A percentile compares a stretch with the other conserved stretches of the same genome.
Conservation (phyloP, 2,888 invertebrate species). For the Lasius fuliginosus region DNA sequence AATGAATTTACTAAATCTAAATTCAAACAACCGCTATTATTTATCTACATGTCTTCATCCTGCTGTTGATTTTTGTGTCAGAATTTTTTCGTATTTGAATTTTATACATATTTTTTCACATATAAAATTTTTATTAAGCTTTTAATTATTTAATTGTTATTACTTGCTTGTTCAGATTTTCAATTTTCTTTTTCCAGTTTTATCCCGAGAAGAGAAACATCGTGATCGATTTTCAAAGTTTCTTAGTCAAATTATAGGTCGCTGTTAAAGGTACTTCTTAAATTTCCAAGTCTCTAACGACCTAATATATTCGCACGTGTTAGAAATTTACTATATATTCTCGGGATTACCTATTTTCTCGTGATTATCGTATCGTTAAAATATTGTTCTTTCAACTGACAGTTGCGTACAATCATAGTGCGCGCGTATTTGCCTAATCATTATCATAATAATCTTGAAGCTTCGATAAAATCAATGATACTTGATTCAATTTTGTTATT, state of each 20-base stretch:
- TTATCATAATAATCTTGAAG: background rate
- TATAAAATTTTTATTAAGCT: background rate
- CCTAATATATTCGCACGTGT: background rate
- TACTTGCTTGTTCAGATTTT: background rate
- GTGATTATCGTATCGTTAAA: background rate
- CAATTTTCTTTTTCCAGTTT: background rate
- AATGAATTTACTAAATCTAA: background rate
- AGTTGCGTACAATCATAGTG: background rate
- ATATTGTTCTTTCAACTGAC: background rate
- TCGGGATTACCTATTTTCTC: background rate
- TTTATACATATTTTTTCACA: background rate
- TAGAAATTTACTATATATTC: background rate
- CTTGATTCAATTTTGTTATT: background rate
- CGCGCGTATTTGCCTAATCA: background rate
- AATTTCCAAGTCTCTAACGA: background rate
- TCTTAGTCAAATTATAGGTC: background rate
- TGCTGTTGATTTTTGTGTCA: background rate
- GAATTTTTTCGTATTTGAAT: too few species aligned
- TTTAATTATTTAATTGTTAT: background rate
- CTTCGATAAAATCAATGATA: background rate
- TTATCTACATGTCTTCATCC: background rate
- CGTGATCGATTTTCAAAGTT: background rate
- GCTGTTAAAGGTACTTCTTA: background rate
- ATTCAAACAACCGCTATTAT: background rate
- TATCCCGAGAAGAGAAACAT: background rate